Evolutionary conservation across 2,113 vertebrate genomes (phyloP).

Genomic region (Pavo muticus): DNA sequence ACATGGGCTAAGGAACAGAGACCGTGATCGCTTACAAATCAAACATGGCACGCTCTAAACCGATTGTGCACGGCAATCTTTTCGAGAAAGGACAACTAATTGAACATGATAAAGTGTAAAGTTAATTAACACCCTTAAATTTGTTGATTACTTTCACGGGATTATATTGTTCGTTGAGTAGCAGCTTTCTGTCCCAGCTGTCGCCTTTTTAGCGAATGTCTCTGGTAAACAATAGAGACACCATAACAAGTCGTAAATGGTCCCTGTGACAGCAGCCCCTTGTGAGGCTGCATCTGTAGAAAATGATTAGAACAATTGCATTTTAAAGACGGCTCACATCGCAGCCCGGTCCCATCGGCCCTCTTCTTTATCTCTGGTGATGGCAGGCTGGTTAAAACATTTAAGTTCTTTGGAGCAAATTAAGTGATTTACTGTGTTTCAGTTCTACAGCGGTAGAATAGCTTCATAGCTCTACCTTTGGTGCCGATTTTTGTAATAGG

Average conservation of each 20-base stretch:
- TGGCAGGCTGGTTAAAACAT: constrained; percentile 84
- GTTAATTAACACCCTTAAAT: constrained; percentile 99
- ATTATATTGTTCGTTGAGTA: constrained; percentile 89
- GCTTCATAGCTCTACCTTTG: constrained; percentile 56
- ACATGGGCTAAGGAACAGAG: constrained; percentile 85
- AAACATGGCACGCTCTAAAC: constrained; percentile 91
- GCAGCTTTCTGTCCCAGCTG: constrained; percentile 95
- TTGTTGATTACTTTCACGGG: constrained; percentile 96
- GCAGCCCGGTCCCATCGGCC: constrained; percentile 87
- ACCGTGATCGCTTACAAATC: constrained; percentile 93
- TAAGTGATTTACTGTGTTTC: constrained; percentile 84
- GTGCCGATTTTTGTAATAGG: constrained; percentile 50
- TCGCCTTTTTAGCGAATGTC: constrained; percentile 85
- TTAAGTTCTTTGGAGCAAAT: constrained; percentile 85
- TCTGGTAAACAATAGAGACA: constrained; percentile 93
- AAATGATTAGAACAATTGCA: constrained; percentile 98
- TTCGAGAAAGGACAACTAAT: constrained; percentile 93
- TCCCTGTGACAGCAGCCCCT: constrained; percentile 92
- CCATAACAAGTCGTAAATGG: constrained; percentile 90
- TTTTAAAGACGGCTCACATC: constrained; percentile 93
- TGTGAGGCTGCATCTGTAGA: constrained; percentile 92
- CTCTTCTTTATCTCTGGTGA: constrained; percentile 85
- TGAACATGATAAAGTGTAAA: constrained; percentile 99
- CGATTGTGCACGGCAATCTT: constrained; percentile 90
- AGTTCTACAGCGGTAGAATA: constrained; percentile 67